Evolutionary conservation across 2,113 vertebrate genomes (phyloP).

Genomic region (Piprites chloris): DNA sequence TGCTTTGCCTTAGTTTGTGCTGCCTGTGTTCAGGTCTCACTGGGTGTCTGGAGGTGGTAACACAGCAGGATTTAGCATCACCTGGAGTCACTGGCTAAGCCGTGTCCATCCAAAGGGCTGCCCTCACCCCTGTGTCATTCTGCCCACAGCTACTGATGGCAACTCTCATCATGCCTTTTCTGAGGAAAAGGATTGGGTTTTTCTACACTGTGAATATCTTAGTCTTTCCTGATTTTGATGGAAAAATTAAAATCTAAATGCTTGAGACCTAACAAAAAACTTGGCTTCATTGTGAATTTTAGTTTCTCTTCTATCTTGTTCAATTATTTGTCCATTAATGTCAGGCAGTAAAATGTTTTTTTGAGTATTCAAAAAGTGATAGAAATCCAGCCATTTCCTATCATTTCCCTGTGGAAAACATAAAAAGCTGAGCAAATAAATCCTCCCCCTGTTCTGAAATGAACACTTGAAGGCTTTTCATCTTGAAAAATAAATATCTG

Average conservation of each 20-base stretch:
- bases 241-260: not conserved
- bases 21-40: not conserved
- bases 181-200: not conserved
- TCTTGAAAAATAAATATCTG: not conserved
- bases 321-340: not conserved
- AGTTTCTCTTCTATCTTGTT: not conserved
- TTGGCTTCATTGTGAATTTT: not conserved
- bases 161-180: not conserved
- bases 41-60: not conserved
- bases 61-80: not conserved
- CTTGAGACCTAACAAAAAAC: not conserved
- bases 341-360: not conserved
- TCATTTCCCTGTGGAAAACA: not conserved
- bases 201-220: not conserved
- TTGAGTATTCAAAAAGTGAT: not conserved
- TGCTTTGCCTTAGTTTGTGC: fast-evolving
- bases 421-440: not conserved
- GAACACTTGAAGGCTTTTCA: not conserved
- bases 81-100: not conserved
- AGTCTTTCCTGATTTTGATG: not conserved
- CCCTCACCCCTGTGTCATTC: fast-evolving
- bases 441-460: not conserved
- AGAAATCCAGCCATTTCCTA: not conserved
- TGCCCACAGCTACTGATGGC: not conserved
- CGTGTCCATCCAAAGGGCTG: fast-evolving